Conservation (phyloP, 2,113 vertebrate genomes). For the Bothrops jararaca region DNA sequence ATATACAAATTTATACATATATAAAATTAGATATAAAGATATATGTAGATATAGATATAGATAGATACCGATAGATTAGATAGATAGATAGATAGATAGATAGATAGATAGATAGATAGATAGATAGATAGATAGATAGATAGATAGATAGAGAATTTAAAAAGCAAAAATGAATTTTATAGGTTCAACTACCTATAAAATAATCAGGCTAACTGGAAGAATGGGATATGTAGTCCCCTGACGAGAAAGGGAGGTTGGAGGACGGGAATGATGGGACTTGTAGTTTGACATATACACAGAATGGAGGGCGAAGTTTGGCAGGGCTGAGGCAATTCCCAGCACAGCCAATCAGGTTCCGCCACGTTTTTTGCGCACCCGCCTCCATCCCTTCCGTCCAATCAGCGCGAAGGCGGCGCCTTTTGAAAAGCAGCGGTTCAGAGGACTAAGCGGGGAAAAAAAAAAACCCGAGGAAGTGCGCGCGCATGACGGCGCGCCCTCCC, state of each 20-base stretch:
- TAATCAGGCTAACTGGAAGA: not conserved
- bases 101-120: too few relatives aligned
- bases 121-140: too few relatives aligned
- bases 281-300: not conserved
- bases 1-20: too few relatives aligned
- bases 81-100: too few relatives aligned
- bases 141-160: too few relatives aligned
- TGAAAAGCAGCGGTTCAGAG: slow-evolving; percentile 1
- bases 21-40: too few relatives aligned
- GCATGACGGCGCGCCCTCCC: not conserved
- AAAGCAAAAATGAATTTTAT: too few relatives aligned
- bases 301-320: not conserved
- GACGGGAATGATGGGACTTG: not conserved
- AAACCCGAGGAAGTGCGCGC: not conserved
- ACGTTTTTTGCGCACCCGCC: accelerated
- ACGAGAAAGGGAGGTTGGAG: not conserved
- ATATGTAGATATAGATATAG: too few relatives aligned
- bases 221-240: not conserved
- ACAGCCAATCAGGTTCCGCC: accelerated
- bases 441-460: too few relatives aligned
- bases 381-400: not conserved
- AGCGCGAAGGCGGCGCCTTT: not conserved
- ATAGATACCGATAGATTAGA: too few relatives aligned
- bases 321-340: not conserved
- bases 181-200: too few relatives aligned